phyloP scores from a whole-genome alignment of 2,113 vertebrate species.

The Mola mola region DNA sequence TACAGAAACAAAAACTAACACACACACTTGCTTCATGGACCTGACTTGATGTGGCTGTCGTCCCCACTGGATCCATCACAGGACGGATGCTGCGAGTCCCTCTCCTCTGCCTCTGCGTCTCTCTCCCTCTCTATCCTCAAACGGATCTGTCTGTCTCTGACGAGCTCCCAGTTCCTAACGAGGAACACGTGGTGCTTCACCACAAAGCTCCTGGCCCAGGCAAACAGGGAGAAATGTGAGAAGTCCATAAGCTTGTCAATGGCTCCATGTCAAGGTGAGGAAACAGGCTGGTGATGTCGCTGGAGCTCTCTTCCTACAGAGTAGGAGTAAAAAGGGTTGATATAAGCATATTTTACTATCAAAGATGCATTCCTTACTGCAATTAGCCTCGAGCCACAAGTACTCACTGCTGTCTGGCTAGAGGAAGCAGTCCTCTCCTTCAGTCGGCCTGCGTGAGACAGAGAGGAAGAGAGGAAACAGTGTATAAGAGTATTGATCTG shows the following conservation, averaged over 20 bases:
- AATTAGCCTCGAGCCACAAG: neutral
- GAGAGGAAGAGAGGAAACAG: neutral
- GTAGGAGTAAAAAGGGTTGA: neutral
- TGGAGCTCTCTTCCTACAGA: conserved; percentile 66
- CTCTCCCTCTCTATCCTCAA: conserved; percentile 82
- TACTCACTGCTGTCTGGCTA: conserved; percentile 53
- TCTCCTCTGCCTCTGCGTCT: conserved; percentile 58
- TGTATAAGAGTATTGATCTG: neutral
- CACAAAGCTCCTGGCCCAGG: conserved; percentile 88
- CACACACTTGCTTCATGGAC: conserved; percentile 84
- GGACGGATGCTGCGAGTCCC: conserved; percentile 35
- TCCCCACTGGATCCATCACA: conserved; percentile 64
- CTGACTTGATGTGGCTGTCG: conserved; percentile 79
- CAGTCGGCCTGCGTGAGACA: conserved; percentile 64
- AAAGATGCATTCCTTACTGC: neutral
- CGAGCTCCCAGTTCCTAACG: conserved; percentile 93
- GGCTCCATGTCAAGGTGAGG: conserved; percentile 91
- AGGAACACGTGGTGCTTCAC: conserved; percentile 92
- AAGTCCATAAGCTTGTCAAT: conserved; percentile 82
- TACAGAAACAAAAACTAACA: conserved; percentile 82
- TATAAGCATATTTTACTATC: neutral
- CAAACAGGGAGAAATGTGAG: conserved; percentile 35
- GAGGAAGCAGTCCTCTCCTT: conserved; percentile 56
- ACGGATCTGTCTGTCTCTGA: conserved; percentile 90
- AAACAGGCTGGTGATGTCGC: conserved; percentile 82